These are phyloP conservation scores for Willowsia nigromaculata DNA, from an alignment of 2,888 invertebrate genomes.

Conservation along the genomic window DNA sequence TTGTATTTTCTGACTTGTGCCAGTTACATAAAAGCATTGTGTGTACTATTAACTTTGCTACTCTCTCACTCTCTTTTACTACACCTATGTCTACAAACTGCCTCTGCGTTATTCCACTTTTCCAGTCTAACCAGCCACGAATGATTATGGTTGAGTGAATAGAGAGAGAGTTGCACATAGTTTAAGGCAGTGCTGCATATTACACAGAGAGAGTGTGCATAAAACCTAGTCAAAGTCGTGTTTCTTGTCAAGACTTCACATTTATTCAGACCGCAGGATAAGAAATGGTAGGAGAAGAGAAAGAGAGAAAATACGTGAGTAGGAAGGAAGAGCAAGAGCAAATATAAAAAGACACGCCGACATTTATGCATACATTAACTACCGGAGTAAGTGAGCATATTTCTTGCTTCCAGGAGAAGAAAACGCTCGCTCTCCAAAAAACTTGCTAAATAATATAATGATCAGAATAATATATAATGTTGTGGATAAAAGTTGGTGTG, in stretches of 20 bases:
- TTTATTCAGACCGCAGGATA: conserved; percentile 41
- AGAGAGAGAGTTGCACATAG: not conserved
- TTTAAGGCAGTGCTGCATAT: not conserved
- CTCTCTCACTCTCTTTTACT: not conserved
- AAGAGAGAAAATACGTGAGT: conserved; percentile 20
- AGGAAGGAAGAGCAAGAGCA: conserved; percentile 36
- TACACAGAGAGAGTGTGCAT: too few relatives aligned
- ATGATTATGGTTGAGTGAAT: conserved; percentile 22
- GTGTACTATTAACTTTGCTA: not conserved
- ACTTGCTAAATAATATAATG: not conserved
- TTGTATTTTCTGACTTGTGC: conserved; percentile 20
- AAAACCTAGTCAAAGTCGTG: not conserved
- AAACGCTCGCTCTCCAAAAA: not conserved
- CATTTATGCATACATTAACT: conserved; percentile 18
- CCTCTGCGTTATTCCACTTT: not conserved
- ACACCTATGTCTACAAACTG: not conserved
- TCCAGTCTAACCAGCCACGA: conserved; percentile 29
- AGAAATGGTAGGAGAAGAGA: not conserved
- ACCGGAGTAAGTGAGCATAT: not conserved
- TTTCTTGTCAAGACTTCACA: conserved; percentile 6
- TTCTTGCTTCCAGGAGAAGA: conserved; percentile 3
- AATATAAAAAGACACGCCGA: conserved; percentile 29
- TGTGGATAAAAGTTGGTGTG: not conserved
- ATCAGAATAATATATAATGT: not conserved
- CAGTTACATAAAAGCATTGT: not conserved